Evolutionary conservation across 2,888 invertebrate species (phyloP).

Genomic region (Campoplex capitator): DNA sequence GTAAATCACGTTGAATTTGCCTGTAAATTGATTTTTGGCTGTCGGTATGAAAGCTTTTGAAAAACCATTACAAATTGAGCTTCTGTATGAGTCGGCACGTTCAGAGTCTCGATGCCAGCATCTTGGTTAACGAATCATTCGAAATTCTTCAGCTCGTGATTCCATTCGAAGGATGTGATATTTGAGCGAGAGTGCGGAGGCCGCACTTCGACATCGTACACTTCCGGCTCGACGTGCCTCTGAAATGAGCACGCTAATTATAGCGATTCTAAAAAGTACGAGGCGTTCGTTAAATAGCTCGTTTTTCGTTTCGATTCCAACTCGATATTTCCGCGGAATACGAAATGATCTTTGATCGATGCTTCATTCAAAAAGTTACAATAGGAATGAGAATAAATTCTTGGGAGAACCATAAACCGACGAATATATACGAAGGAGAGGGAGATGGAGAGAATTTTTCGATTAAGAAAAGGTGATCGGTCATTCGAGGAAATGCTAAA

Average conservation of each 20-base stretch:
- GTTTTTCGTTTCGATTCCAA: not conserved
- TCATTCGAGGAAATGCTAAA: slow-evolving; percentile 15
- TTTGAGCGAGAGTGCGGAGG: not conserved
- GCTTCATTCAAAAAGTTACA: slow-evolving; percentile 3
- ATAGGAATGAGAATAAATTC: slow-evolving; percentile 2
- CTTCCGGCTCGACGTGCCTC: not conserved
- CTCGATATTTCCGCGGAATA: not conserved
- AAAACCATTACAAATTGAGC: not conserved
- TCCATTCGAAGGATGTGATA: not conserved
- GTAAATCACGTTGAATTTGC: not conserved
- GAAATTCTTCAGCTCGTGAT: not conserved
- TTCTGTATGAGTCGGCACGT: not conserved
- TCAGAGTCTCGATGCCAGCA: no score
- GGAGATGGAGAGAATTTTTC: slow-evolving; percentile 15
- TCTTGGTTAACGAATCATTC: not conserved
- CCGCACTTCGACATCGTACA: not conserved
- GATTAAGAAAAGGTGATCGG: slow-evolving; percentile 18
- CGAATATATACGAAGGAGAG: not conserved
- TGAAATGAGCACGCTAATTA: not conserved
- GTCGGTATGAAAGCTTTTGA: not conserved
- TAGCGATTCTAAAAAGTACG: not conserved
- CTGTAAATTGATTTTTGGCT: not conserved
- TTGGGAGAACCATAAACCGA: slow-evolving; percentile 34
- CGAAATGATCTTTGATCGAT: not conserved
- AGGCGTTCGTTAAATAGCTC: not conserved